Base-by-base conservation (phyloP, 2,888 invertebrate genomes). In the Drosophila barbarae region DNA sequence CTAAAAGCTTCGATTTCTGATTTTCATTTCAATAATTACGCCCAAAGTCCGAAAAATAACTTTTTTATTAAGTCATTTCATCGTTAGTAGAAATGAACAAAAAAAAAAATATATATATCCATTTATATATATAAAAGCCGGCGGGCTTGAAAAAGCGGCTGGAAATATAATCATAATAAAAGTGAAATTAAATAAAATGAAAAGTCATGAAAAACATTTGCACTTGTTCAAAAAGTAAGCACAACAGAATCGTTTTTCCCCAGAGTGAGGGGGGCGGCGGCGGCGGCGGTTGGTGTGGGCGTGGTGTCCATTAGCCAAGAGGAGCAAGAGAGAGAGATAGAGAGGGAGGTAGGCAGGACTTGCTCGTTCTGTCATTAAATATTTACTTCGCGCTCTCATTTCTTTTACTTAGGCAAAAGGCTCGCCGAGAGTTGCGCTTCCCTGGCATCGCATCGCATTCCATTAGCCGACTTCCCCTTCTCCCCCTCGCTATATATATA, bases 141-240 rank as follows among this genome's bases (percentile, higher is more conserved):
- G 35, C 10, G 38, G 23, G 18, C 5, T 21, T 21, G 38, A 47
- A 61, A 61, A 56, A 46, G 59, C 61, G 61, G 61, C 61, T 61
- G 64, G 23, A 77, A 77, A 80, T 84, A 84, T 74, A 79, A 81
- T 81, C 82, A 81, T 81, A 84, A 81, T 84, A 81, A 81, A 78
- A 84, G 68, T 68, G 74, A 81, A 81, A 81, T 81, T 81, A 81
- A 81, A 81, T 81, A 77, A 81, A 81, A 81, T 70, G 70, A 77
- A 84, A 81, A 80, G 78, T 77, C 72, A 74, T 61, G 74, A 72
- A 80, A 74, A 76, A 60, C 83, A 81, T 83, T 81, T 73, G 72
- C 79, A 81, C 81, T 84, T 82, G 84, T 77, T 81, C 71, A 78
- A 81, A 74, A 78, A 77, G 73, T 72, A 60, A 74, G 69, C 59